Evolutionary conservation across 2,888 invertebrate genomes (phyloP).

Genomic region (Ditula angustiorana): DNA sequence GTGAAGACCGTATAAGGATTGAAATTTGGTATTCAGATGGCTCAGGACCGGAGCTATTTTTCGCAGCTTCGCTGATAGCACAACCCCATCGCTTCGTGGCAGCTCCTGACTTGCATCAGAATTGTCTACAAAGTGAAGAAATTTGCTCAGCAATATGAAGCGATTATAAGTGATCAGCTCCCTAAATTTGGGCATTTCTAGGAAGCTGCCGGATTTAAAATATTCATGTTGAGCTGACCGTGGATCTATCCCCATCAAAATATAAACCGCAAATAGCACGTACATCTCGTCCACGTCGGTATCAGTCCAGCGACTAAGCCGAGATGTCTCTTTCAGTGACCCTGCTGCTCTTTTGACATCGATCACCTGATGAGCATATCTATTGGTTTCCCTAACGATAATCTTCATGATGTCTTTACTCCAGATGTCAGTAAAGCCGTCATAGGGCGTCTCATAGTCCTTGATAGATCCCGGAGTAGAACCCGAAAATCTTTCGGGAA

Average conservation of each 20-base stretch:
- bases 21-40: constrained; percentile 1
- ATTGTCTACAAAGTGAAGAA: constrained; percentile 43
- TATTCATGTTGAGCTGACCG: constrained; percentile 36
- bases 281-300: neutral
- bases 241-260: neutral
- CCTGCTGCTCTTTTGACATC: constrained; percentile 15
- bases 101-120: constrained; percentile 14
- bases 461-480: constrained; percentile 43
- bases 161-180: constrained; percentile 40
- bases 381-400: neutral
- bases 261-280: constrained; percentile 41
- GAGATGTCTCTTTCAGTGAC: neutral
- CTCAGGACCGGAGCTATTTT: constrained; percentile 13
- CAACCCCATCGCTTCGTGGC: constrained; percentile 8
- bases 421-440: neutral
- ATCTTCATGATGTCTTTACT: neutral
- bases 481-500: constrained; percentile 43
- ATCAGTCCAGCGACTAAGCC: neutral
- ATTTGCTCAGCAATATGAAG: constrained; percentile 42
- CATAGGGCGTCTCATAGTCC: no score
- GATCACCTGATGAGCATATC: constrained; percentile 21
- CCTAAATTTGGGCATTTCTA: constrained; percentile 42
- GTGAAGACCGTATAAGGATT: constrained; percentile 12
- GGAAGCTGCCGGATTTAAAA: constrained; percentile 35
- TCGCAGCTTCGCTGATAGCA: constrained; percentile 38